phyloP scores from a whole-genome alignment of 2,113 vertebrate genomes.

The Triplophysa rosa region DNA sequence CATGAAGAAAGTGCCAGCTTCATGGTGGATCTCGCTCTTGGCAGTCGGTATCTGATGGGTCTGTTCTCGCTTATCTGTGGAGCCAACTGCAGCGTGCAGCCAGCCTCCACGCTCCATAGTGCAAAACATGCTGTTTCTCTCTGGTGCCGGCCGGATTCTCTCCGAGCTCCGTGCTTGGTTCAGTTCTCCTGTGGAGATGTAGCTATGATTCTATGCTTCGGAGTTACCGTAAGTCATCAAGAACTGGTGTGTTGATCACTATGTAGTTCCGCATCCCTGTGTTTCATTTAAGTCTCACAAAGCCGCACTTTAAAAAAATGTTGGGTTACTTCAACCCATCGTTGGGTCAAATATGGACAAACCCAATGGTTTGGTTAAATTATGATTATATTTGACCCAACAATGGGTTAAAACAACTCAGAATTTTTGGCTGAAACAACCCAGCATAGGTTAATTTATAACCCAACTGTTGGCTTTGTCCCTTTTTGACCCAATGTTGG shows the following conservation, averaged over 20 bases:
- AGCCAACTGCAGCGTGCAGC: constrained; percentile 44
- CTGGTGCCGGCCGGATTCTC: constrained; percentile 40
- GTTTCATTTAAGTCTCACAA: too few relatives aligned
- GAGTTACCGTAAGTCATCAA: neutral
- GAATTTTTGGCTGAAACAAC: too few relatives aligned
- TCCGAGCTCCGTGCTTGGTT: constrained; percentile 10
- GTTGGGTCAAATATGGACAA: too few relatives aligned
- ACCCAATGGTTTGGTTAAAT: too few relatives aligned
- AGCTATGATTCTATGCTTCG: constrained; percentile 9
- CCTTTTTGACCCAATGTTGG: too few relatives aligned
- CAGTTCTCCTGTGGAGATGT: constrained; percentile 30
- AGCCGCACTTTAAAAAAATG: too few relatives aligned
- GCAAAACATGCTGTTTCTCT: constrained; percentile 51
- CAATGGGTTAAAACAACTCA: too few relatives aligned
- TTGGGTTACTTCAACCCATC: too few relatives aligned
- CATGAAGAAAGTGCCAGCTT: constrained; percentile 44
- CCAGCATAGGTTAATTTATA: too few relatives aligned
- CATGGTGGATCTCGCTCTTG: constrained; percentile 42
- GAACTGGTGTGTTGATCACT: neutral
- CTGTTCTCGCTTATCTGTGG: constrained; percentile 52
- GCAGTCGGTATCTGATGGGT: constrained; percentile 48
- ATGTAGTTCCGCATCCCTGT: too few relatives aligned
- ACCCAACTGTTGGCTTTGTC: too few relatives aligned
- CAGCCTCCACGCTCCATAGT: constrained; percentile 43
- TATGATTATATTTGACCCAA: too few relatives aligned